Evolutionary conservation across 2,797 vertebrate genomes (phyloP).

Genomic region (Coccyzus lansbergi): DNA sequence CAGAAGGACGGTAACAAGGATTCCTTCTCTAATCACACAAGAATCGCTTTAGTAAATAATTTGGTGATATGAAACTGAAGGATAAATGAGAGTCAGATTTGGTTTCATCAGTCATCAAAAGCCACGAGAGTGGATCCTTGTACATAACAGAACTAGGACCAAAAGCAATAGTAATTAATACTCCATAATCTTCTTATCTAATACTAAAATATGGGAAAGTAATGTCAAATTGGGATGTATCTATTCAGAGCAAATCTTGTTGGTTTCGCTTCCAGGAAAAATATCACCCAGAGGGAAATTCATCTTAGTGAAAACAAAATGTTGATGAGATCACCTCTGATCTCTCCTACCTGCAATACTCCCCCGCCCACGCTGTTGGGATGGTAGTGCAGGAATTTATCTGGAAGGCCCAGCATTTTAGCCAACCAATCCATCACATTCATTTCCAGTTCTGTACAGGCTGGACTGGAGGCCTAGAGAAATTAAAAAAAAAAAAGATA

Average conservation of each 20-base stretch:
- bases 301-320: background rate
- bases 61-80: background rate
- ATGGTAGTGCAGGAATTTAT: constrained; percentile 90
- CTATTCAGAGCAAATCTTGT: background rate
- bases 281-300: background rate
- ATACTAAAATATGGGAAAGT: background rate
- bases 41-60: background rate
- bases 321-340: background rate
- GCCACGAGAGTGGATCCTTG: background rate
- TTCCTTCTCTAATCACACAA: background rate
- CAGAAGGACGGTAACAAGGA: background rate
- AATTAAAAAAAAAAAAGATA: background rate
- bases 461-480: constrained; percentile 92
- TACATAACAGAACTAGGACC: background rate
- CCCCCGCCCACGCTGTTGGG: constrained; percentile 89
- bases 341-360: constrained; percentile 86
- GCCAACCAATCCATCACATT: constrained; percentile 96
- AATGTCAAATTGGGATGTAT: background rate
- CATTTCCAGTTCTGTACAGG: constrained; percentile 95
- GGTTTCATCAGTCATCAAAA: no score
- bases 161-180: background rate
- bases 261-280: background rate
- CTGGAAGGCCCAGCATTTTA: constrained; percentile 92
- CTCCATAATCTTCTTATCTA: background rate
- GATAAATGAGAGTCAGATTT: no score